Base-by-base conservation (phyloP, 1,140 invertebrate genomes). In the Hycleus phaleratus region DNA sequence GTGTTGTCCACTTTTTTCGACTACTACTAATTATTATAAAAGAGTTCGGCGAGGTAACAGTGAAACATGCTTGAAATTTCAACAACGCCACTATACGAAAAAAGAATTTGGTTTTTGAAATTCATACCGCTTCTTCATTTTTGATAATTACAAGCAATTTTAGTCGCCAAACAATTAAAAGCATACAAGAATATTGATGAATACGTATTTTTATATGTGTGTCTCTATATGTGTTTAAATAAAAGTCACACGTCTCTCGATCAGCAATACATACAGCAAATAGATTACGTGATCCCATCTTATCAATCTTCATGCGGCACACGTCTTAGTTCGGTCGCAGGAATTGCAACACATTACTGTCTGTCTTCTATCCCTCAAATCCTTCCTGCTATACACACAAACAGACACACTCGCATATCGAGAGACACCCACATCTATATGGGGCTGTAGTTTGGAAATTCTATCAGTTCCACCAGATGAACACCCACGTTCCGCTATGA, bases 211-310 rank as follows among this genome's bases (percentile, higher is more conserved):
- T 32, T 32, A 32, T 2, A 32, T 32, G 7, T 32, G 7, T 32
- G 26, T 32, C 3, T 32, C 4, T 32, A 0, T 32, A 7, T 32
- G 7, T 32, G 54, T 54, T 65, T 58, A 64, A 60, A 56, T 58
- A 63, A 64, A 68, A 64, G 67, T 68, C 65, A 68, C 42, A 51
- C 59, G 49, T 61, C 45, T 60, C 56, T 56, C 47, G 57, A 49
- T 58, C 56, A 48, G 59, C 58, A 52, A 64, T 59, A 63, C 53
- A 32, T 32, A 60, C 65, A 65, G 58, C 67, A 69, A 69, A 69
- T 66, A 69, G 67, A 69, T 69, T 69, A 69, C 67, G 67, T 69
- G 67, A 69, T 69, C 67, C 65, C 67, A 69, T 69, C 67, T 66
- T 53, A 43, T 58, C 51, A 56, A 62, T 66, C 59, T 64, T 64